phyloP scores from a whole-genome alignment of 2,888 invertebrate genomes.

The Lottia gigantea region DNA sequence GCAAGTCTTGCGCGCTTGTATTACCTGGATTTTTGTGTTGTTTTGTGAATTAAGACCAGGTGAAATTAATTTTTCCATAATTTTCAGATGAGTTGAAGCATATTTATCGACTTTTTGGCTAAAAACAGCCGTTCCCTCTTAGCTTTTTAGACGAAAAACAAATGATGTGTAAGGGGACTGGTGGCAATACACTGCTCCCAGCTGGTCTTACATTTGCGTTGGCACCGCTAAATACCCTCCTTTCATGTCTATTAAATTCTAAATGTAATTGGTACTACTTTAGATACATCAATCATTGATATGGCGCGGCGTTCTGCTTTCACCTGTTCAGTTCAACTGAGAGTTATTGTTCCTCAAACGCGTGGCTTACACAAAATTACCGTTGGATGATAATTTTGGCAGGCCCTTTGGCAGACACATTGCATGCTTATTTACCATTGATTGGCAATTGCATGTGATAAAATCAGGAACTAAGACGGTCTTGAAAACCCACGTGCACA shows the following conservation, averaged over 20 bases:
- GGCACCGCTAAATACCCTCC: constrained; percentile 43
- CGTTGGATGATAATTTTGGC: constrained; percentile 47
- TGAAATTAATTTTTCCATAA: constrained; percentile 20
- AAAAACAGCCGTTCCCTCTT: constrained; percentile 15
- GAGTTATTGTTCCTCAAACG: constrained; percentile 45
- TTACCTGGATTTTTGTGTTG: constrained; percentile 20
- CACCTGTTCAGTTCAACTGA: constrained; percentile 53
- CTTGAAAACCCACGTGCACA: constrained; percentile 12
- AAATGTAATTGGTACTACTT: constrained; percentile 57
- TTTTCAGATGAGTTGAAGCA: constrained; percentile 25
- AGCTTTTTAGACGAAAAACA: constrained; percentile 16
- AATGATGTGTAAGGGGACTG: constrained; percentile 14
- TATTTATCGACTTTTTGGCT: constrained; percentile 26
- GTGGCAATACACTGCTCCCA: constrained; percentile 20
- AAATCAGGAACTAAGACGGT: constrained; percentile 22
- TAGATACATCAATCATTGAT: constrained; percentile 55
- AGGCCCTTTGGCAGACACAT: constrained; percentile 40
- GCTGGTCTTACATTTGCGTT: constrained; percentile 33
- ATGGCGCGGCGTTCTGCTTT: constrained; percentile 40
- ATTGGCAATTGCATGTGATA: constrained; percentile 38
- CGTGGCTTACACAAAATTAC: constrained; percentile 45
- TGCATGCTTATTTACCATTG: constrained; percentile 45
- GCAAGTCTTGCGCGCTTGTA: constrained; percentile 13
- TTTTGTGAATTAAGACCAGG: constrained; percentile 17
- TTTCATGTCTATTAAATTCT: constrained; percentile 61